These are phyloP conservation scores for Entelurus aequoreus DNA, from an alignment of 2,113 vertebrate species.

Conservation along the genomic window DNA sequence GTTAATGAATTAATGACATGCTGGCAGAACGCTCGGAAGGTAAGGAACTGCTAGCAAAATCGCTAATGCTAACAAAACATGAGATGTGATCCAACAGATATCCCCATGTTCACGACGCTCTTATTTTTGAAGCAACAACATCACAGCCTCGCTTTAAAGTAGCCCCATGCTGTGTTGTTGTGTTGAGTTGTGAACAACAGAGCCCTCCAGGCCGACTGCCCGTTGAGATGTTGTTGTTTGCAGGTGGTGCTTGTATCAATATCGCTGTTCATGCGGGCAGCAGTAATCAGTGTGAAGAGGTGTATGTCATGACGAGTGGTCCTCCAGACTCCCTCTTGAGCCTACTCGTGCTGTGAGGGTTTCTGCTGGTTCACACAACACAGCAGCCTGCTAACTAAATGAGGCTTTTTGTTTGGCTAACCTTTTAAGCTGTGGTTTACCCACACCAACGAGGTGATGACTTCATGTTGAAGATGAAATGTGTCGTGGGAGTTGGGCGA, in stretches of 20 bases:
- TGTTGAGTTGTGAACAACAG: not conserved
- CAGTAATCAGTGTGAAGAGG: not conserved
- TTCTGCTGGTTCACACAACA: not conserved
- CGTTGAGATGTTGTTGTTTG: conserved; percentile 1
- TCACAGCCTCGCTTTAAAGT: no score
- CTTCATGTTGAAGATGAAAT: not conserved
- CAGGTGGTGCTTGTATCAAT: not conserved
- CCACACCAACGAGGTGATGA: no score
- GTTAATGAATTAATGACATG: no score
- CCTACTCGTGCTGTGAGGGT: not conserved
- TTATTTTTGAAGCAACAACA: no score
- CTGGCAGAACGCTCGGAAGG: no score
- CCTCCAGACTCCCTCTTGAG: not conserved
- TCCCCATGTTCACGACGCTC: no score
- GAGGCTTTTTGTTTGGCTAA: not conserved
- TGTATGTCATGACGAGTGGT: not conserved
- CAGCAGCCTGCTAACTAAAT: not conserved
- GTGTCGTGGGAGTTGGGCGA: not conserved
- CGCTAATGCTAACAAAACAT: no score
- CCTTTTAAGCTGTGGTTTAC: not conserved
- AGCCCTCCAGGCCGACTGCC: not conserved
- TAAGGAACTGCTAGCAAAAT: no score
- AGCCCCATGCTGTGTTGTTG: not conserved
- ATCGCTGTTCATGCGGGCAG: not conserved
- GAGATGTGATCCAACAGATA: no score